These are phyloP conservation scores for Zophobas atratus DNA, from an alignment of 1,140 invertebrate species.

Conservation along the genomic window DNA sequence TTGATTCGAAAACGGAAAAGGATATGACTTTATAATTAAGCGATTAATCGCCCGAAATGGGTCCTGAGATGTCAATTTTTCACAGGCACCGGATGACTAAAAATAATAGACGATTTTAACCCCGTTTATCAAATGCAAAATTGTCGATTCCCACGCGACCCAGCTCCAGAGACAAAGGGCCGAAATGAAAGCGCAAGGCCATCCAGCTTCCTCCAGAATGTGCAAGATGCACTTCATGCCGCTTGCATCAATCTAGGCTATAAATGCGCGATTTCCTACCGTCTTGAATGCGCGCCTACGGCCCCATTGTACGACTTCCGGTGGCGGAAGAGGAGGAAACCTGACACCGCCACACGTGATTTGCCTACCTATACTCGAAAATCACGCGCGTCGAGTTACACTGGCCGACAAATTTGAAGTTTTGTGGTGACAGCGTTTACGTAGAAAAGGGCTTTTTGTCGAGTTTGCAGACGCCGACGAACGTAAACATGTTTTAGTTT, in stretches of 20 bases:
- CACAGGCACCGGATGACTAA: no score
- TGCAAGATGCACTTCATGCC: conserved; percentile 18
- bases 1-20: no score
- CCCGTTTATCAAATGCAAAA: no score
- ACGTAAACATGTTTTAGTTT: no score
- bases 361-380: conserved; percentile 50
- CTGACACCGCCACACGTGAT: conserved; percentile 58
- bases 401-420: no score
- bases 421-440: no score
- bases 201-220: conserved; percentile 1
- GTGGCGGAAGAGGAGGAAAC: conserved; percentile 58
- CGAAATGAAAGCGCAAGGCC: conserved; percentile 34
- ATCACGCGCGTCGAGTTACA: conserved; percentile 17
- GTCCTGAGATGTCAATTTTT: no score
- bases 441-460: no score
- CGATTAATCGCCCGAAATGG: no score
- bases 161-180: conserved; percentile 1
- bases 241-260: conserved; percentile 11
- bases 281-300: conserved; percentile 34
- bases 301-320: conserved; percentile 58
- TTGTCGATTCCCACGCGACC: conserved; percentile 3
- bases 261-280: conserved; percentile 41
- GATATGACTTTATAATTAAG: no score
- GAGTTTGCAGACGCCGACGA: no score
- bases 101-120: no score